Base-by-base conservation (phyloP, 2,888 invertebrate species). In the Melangyna quadrimaculata region DNA sequence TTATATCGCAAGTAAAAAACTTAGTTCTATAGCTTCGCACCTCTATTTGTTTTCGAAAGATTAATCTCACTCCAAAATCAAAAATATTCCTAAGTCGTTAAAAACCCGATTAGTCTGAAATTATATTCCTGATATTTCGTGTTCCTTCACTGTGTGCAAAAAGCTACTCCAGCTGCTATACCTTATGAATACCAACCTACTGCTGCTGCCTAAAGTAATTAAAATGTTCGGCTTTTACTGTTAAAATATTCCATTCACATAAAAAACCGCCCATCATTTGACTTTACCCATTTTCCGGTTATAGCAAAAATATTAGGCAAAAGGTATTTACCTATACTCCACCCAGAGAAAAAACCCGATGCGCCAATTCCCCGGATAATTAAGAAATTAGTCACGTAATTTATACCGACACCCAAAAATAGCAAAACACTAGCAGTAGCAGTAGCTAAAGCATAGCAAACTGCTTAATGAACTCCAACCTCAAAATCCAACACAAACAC, bases 321-420 rank as follows among this genome's bases (percentile, higher is more conserved):
- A 22, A 35, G 35, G 19, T 22, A 59, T 51, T 7, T 57, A 5
- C 29, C 5, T n/a, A 5, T 43, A 17, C 9, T 48, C 14, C 37
- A 14, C 35, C 37, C 22, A 22, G 19, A 45, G 10, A 45, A 43
- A 19, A 22, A 51, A 27, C 12, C 24, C 14, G 3, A 51, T 45
- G 7, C 45, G 29, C 22, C 32, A 45, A 65, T 65, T 65, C 65
- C 35, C 35, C 48, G 67, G 51, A 67, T 67, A 67, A 67, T 73
- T 57, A 77, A 40, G 53, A 84, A 84, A 80, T 84, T 63, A 84
- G 53, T 48, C 80, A 77, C 80, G 71, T 72, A 51, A 65, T 65
- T 65, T 67, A 72, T 84, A 57, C 45, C 65, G 79, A 84, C 74
- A 84, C 65, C 59, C 69, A 29, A 70, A 37, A 35, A 57, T 32